Percentiles rank a stretch among this genome's conserved stretches.
These are phyloP conservation scores for Ursus arctos DNA, from an alignment of 2,113 vertebrate genomes.

Conservation along the genomic window DNA sequence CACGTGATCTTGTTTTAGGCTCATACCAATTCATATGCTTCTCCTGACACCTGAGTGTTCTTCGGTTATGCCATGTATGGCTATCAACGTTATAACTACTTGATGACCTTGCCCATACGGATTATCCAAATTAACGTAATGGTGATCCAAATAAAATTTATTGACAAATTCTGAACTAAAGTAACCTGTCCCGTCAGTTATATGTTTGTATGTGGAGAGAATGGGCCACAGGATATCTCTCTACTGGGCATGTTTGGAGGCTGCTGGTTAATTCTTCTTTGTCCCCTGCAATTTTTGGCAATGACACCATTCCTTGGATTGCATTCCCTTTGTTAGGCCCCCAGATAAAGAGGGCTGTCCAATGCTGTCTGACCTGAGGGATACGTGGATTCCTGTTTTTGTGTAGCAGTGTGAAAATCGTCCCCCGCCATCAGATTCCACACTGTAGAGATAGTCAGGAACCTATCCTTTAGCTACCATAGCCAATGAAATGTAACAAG, in stretches of 20 bases:
- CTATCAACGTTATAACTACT: neutral
- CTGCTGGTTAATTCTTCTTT: neutral
- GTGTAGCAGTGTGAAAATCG: neutral
- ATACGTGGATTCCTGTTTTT: neutral
- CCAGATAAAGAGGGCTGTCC: neutral
- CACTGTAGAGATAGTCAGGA: neutral
- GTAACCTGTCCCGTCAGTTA: neutral
- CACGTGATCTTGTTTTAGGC: neutral
- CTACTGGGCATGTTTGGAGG: rapidly evolving
- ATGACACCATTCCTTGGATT: neutral
- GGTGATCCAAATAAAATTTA: neutral
- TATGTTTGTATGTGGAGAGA: neutral
- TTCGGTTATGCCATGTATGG: neutral
- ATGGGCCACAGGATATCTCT: neutral
- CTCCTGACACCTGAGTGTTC: neutral
- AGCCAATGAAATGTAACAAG: neutral
- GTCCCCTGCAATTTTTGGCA: neutral
- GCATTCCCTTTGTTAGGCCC: neutral
- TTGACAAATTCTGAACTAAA: neutral
- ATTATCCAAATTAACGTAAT: neutral
- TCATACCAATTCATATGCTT: neutral
- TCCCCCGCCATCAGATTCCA: neutral
- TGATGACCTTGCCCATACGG: neutral
- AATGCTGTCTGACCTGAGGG: neutral
- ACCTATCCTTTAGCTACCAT: neutral